phyloP scores from a whole-genome alignment of 2,888 invertebrate genomes.

The Ophion slaviceki region DNA sequence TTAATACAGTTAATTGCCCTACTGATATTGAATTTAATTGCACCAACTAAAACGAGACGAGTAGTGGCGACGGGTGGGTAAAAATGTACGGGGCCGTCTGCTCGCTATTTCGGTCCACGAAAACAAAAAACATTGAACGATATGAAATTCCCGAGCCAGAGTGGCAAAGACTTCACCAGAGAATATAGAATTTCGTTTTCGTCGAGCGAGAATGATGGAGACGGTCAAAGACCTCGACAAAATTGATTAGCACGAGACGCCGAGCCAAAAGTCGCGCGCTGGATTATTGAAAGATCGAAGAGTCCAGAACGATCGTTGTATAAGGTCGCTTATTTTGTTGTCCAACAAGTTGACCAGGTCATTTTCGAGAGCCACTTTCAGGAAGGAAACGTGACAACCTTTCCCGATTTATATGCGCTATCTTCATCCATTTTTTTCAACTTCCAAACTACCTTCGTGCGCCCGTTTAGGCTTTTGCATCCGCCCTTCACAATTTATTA shows the following conservation, averaged over 20 bases:
- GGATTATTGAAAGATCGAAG: slow-evolving; percentile 29
- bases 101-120: slow-evolving; percentile 36
- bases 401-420: neutral
- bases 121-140: slow-evolving; percentile 20
- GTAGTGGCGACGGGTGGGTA: neutral
- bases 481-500: too few species aligned
- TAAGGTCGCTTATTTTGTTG: slow-evolving; percentile 28
- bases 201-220: slow-evolving; percentile 14
- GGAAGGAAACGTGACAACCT: neutral
- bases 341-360: slow-evolving; percentile 30
- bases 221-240: slow-evolving; percentile 48
- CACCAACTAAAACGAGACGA: neutral
- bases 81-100: neutral
- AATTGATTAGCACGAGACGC: slow-evolving; percentile 37
- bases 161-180: slow-evolving; percentile 20
- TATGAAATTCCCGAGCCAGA: slow-evolving; percentile 17
- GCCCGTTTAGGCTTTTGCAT: too few species aligned
- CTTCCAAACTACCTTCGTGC: too few species aligned
- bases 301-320: slow-evolving; percentile 19
- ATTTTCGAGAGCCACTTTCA: neutral
- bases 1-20: too few species aligned
- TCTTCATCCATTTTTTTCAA: neutral
- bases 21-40: neutral
- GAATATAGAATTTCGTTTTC: slow-evolving; percentile 6
- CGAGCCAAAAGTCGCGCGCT: neutral